phyloP scores from a whole-genome alignment of 2,113 vertebrate species.

The Hemibates koningsi region DNA sequence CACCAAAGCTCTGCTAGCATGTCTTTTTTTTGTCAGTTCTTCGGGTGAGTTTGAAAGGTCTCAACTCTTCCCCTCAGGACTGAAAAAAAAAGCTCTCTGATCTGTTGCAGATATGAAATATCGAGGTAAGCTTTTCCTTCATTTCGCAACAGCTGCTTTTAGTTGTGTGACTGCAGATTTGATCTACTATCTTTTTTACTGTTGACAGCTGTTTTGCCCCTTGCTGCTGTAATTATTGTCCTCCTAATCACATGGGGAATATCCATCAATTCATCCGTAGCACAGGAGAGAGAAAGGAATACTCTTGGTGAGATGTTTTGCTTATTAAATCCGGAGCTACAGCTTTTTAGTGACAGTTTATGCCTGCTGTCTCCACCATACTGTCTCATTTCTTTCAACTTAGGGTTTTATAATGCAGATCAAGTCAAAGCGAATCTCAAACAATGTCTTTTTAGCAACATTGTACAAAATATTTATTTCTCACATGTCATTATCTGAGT shows the following conservation, averaged over 20 bases:
- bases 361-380: not conserved
- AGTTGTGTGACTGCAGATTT: not conserved
- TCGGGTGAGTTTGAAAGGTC: not conserved
- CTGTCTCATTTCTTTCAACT: not conserved
- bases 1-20: not conserved
- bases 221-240: not conserved
- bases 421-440: not conserved
- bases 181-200: not conserved
- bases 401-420: not conserved
- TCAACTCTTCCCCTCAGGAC: not conserved
- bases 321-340: not conserved
- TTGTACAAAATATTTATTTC: not conserved
- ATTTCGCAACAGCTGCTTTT: not conserved
- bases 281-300: not conserved
- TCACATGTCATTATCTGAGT: not conserved
- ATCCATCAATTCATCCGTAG: not conserved
- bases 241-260: conserved; percentile 27
- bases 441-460: not conserved
- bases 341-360: not conserved
- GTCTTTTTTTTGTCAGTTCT: not conserved
- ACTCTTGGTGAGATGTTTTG: conserved; percentile 16
- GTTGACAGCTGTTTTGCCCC: conserved; percentile 1
- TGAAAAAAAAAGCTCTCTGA: not conserved
- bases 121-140: conserved; percentile 39
- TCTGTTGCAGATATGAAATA: conserved; percentile 25